Evolutionary conservation across 2,888 invertebrate species (phyloP).

Genomic region (Lamellibrachia columna): DNA sequence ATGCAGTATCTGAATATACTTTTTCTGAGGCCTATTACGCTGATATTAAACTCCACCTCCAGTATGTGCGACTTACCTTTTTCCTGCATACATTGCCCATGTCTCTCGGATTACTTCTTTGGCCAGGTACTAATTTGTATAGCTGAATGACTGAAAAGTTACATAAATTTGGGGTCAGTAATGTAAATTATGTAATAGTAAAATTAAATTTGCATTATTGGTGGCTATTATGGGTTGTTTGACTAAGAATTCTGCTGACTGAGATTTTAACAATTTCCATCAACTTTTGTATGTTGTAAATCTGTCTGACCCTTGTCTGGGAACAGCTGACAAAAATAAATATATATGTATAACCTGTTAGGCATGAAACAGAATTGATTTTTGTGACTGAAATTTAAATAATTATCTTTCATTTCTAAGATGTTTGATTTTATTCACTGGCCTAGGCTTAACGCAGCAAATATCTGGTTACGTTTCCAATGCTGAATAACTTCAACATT

Average conservation of each 20-base stretch:
- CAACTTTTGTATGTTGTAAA: neutral
- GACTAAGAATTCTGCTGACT: neutral
- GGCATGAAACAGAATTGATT: neutral
- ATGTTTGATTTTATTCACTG: neutral
- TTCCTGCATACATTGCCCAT: neutral
- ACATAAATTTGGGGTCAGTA: neutral
- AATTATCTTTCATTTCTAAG: neutral
- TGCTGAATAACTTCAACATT: neutral
- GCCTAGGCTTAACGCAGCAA: neutral
- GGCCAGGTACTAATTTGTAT: neutral
- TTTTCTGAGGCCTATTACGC: neutral
- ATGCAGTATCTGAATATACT: no score
- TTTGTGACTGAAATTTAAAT: neutral
- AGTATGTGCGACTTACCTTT: neutral
- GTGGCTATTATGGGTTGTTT: neutral
- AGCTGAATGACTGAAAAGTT: neutral
- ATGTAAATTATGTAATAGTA: neutral
- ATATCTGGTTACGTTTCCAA: neutral
- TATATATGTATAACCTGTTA: neutral
- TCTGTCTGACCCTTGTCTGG: neutral
- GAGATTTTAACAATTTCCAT: neutral
- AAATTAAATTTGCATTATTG: no score
- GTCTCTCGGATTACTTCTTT: neutral
- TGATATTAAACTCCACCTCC: neutral
- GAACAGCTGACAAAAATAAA: neutral